Evolutionary conservation across 2,888 invertebrate genomes (phyloP).

Genomic region (Thecophora atra): DNA sequence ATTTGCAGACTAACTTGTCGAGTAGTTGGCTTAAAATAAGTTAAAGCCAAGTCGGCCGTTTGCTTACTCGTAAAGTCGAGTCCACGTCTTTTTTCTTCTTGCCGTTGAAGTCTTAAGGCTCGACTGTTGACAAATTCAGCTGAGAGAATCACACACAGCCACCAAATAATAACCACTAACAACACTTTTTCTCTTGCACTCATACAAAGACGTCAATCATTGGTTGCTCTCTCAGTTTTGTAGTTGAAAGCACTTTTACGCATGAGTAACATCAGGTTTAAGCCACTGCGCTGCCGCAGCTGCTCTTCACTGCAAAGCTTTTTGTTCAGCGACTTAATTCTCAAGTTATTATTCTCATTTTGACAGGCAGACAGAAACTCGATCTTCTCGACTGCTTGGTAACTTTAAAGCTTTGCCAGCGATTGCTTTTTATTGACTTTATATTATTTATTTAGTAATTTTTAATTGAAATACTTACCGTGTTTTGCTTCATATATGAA

Average conservation of each 20-base stretch:
- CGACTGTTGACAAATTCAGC: conserved; percentile 9
- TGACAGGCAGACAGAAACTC: too few species aligned
- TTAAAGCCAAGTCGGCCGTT: conserved; percentile 40
- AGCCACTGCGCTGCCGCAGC: not conserved
- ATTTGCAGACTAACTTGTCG: conserved; percentile 64
- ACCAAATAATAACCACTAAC: not conserved
- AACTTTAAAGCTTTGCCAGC: too few species aligned
- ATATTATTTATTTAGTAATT: too few species aligned
- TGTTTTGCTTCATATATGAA: too few species aligned
- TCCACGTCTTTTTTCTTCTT: conserved; percentile 16
- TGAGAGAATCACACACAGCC: not conserved
- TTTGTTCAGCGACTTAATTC: not conserved
- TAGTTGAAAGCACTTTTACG: conserved; percentile 44
- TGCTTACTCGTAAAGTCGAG: conserved; percentile 3
- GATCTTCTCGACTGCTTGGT: too few species aligned
- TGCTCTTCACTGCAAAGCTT: not conserved
- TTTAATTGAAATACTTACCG: too few species aligned
- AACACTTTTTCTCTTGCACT: not conserved
- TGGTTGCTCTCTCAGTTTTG: conserved; percentile 4
- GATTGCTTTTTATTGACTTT: too few species aligned
- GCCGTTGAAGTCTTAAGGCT: not conserved
- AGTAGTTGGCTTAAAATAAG: conserved; percentile 59
- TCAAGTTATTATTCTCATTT: not conserved
- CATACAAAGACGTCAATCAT: not conserved
- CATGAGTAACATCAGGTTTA: not conserved